Percentiles rank a stretch among this genome's conserved stretches.
Evolutionary conservation across 2,113 vertebrate species (phyloP).

Genomic region (Periophthalmus modestus): DNA sequence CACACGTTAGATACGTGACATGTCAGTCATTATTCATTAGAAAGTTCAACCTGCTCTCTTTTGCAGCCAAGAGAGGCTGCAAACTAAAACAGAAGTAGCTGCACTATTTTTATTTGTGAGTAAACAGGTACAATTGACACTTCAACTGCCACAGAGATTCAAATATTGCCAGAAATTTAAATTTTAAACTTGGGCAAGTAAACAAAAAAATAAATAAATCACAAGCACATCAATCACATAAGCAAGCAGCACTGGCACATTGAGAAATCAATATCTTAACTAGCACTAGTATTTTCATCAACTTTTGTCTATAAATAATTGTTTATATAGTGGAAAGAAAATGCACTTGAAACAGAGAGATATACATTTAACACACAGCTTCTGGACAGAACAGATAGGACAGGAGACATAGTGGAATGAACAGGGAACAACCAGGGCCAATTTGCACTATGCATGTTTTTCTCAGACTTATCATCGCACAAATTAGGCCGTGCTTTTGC

Average conservation of each 20-base stretch:
- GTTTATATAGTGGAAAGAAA: background rate
- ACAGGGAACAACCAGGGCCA: conserved; percentile 9
- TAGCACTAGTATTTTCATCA: background rate
- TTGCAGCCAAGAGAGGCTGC: background rate
- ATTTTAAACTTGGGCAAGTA: background rate
- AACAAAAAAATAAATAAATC: too few relatives aligned
- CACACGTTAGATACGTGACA: background rate
- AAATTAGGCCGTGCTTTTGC: conserved; percentile 58
- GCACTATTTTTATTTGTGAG: background rate
- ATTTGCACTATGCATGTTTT: conserved; percentile 56
- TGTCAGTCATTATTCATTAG: background rate
- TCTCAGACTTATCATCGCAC: conserved; percentile 58
- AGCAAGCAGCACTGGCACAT: background rate
- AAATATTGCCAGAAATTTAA: background rate
- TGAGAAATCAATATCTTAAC: background rate
- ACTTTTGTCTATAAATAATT: too few relatives aligned
- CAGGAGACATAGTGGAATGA: conserved; percentile 1
- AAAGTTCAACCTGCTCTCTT: background rate
- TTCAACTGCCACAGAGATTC: background rate
- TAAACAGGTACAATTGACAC: background rate
- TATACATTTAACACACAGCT: conserved; percentile 32
- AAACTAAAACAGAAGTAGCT: conserved; percentile 2
- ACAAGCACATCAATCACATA: too few relatives aligned
- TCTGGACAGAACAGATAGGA: conserved; percentile 23
- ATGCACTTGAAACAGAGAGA: conserved; percentile 35